These are phyloP conservation scores for Calameuta filiformis DNA, from an alignment of 2,888 invertebrate genomes.

Conservation along the genomic window DNA sequence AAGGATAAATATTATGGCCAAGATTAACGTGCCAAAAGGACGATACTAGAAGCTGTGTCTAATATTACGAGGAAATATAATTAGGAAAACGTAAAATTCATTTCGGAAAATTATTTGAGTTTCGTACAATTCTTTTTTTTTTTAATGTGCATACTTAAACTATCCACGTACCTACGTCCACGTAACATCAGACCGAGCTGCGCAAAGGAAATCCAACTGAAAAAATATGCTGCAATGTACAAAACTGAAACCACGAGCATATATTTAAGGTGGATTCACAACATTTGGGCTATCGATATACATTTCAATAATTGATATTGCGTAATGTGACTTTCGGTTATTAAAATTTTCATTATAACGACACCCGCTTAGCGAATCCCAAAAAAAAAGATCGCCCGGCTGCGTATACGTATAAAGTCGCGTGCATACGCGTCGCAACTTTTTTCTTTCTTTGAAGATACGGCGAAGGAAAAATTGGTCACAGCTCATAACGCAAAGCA, in stretches of 20 bases:
- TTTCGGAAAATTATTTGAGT: conserved; percentile 10
- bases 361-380: not conserved
- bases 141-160: conserved; percentile 6
- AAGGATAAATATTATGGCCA: conserved; percentile 16
- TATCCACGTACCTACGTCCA: conserved; percentile 9
- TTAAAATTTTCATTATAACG: not conserved
- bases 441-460: not conserved
- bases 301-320: not conserved
- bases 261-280: conserved; percentile 11
- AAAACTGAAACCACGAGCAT: conserved; percentile 19
- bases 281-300: not conserved
- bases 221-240: conserved; percentile 23
- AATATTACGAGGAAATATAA: conserved; percentile 20
- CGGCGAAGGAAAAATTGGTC: not conserved
- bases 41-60: conserved; percentile 25
- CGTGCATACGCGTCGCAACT: not conserved
- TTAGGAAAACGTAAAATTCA: conserved; percentile 13
- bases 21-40: conserved; percentile 24
- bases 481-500: not conserved
- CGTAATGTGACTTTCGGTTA: not conserved
- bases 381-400: not conserved
- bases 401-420: not conserved
- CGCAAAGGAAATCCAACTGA: not conserved
- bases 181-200: conserved; percentile 23
- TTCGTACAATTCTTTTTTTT: not conserved